Conservation (phyloP, 2,113 vertebrate genomes). For the Aptenodytes patagonicus region DNA sequence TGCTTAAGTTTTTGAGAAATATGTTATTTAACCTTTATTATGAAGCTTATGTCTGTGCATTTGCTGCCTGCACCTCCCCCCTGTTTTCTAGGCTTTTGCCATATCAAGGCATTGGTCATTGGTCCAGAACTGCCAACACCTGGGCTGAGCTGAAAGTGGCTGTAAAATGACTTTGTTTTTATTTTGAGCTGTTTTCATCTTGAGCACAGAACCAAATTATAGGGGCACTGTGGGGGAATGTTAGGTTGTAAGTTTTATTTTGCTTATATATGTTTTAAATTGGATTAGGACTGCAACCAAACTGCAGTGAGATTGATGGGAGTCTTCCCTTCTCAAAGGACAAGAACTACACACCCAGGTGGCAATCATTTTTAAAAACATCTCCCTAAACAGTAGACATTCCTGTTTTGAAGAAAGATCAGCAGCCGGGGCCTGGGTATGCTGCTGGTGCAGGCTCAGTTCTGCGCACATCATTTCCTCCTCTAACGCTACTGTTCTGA, state of each 20-base stretch:
- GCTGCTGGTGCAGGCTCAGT: neutral
- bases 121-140: neutral
- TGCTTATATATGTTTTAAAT: neutral
- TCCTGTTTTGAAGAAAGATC: neutral
- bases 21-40: neutral
- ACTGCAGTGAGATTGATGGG: neutral
- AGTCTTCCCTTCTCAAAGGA: neutral
- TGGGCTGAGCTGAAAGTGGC: neutral
- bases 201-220: neutral
- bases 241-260: neutral
- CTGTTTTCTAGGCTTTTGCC: neutral
- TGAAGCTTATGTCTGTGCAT: neutral
- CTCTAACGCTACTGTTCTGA: neutral
- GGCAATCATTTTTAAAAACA: neutral
- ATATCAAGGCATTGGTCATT: neutral
- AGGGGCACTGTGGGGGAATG: too few species aligned
- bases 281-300: neutral
- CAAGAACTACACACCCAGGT: neutral
- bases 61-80: neutral
- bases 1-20: neutral
- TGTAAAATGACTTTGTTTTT: neutral
- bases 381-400: neutral
- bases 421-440: neutral
- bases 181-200: neutral
- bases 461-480: neutral